A percentile compares a stretch with the other conserved stretches of the same genome.
Conservation (phyloP, 2,888 invertebrate species). For the Trissonchulus latispiculum region DNA sequence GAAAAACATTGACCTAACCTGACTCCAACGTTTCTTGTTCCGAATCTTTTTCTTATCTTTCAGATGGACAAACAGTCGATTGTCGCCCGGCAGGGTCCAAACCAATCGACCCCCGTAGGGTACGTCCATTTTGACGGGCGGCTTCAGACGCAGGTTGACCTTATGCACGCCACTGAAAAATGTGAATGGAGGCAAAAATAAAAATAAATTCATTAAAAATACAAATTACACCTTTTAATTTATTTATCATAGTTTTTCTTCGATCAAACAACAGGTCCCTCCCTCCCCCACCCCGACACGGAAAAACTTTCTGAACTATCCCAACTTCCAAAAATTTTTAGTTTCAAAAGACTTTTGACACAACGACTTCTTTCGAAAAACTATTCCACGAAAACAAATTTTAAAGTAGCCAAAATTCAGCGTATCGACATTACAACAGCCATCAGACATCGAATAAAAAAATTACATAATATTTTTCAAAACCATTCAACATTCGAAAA, state of each 20-base stretch:
- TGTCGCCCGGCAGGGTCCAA: conserved; percentile 73
- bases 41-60: conserved; percentile 80
- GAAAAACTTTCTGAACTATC: no score
- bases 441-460: no score
- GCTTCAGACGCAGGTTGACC: conserved; percentile 43
- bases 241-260: background rate
- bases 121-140: conserved; percentile 65
- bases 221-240: background rate
- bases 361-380: background rate
- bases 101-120: conserved; percentile 75
- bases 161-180: conserved; percentile 23
- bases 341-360: background rate
- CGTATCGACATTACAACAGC: no score
- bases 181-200: background rate
- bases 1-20: no score
- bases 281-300: background rate
- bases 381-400: background rate
- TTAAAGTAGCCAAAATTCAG: no score
- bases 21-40: conserved; percentile 83
- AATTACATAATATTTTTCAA: no score
- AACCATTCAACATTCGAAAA: no score
- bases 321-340: no score
- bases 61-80: conserved; percentile 70
- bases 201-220: background rate
- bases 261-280: background rate